Percentiles rank a stretch among this genome's conserved stretches.
phyloP scores from a whole-genome alignment of 2,888 invertebrate genomes.

The Koerneria pararmatus region DNA sequence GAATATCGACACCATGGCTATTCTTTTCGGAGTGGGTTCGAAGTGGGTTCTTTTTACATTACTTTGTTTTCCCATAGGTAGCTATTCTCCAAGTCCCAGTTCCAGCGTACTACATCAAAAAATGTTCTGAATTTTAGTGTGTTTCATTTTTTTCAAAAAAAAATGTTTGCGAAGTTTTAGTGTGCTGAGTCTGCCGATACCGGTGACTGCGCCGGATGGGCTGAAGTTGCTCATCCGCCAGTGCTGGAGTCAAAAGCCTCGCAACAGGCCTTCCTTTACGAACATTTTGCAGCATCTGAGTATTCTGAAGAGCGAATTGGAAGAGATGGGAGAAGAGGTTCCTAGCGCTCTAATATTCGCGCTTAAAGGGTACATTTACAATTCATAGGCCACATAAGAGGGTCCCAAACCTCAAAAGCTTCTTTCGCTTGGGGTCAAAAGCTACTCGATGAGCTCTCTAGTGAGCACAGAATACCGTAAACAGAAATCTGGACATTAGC shows the following conservation, averaged over 20 bases:
- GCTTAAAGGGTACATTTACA: too few relatives aligned
- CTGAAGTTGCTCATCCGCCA: constrained; percentile 68
- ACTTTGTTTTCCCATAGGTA: too few relatives aligned
- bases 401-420: too few relatives aligned
- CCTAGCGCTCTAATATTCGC: too few relatives aligned
- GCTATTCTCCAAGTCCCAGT: too few relatives aligned
- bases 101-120: neutral
- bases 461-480: too few relatives aligned
- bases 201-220: constrained; percentile 77
- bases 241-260: constrained; percentile 83
- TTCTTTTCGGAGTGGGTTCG: constrained; percentile 94
- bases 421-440: too few relatives aligned
- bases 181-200: constrained; percentile 84
- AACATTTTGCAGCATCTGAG: constrained; percentile 86
- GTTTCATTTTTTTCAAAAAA: neutral
- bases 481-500: too few relatives aligned
- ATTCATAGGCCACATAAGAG: too few relatives aligned
- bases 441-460: too few relatives aligned
- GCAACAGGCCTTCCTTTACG: constrained; percentile 83
- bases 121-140: neutral
- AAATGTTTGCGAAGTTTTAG: constrained; percentile 65
- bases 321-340: constrained; percentile 70
- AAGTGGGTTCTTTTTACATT: constrained; percentile 31
- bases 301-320: constrained; percentile 79
- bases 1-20: constrained; percentile 89